phyloP scores from a whole-genome alignment of 2,888 invertebrate species.

The Empis livida region DNA sequence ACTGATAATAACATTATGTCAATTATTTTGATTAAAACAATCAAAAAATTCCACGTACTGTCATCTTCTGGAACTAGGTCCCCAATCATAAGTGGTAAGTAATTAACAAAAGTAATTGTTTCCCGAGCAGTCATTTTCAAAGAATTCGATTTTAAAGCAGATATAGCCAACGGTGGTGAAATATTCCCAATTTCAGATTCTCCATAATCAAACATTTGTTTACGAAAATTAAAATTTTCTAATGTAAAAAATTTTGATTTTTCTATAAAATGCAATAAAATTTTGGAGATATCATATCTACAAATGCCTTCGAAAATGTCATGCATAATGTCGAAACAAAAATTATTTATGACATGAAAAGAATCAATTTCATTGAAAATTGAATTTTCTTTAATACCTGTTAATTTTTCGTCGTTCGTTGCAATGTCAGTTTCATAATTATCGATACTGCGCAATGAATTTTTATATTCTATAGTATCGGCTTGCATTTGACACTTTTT shows the following conservation, averaged over 20 bases:
- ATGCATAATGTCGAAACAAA: slow-evolving; percentile 5
- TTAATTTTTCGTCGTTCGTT: neutral
- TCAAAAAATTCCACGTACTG: neutral
- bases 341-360: slow-evolving; percentile 4
- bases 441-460: too few relatives aligned
- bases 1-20: neutral
- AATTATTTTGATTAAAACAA: neutral
- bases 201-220: slow-evolving; percentile 6
- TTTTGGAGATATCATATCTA: slow-evolving; percentile 1
- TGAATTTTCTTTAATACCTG: neutral
- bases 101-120: slow-evolving; percentile 1
- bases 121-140: slow-evolving; percentile 2
- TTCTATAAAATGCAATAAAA: slow-evolving; percentile 1
- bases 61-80: neutral
- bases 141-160: neutral
- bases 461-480: too few relatives aligned
- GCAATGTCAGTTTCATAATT: too few relatives aligned
- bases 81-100: slow-evolving; percentile 1
- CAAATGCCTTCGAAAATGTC: slow-evolving; percentile 5
- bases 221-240: neutral
- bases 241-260: slow-evolving; percentile 1
- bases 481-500: too few relatives aligned
- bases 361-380: slow-evolving; percentile 2
- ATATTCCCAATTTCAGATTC: slow-evolving; percentile 8
- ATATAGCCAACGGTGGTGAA: slow-evolving; percentile 2